These are phyloP conservation scores for Mustela nigripes DNA, from an alignment of 2,113 vertebrate species.

Conservation along the genomic window DNA sequence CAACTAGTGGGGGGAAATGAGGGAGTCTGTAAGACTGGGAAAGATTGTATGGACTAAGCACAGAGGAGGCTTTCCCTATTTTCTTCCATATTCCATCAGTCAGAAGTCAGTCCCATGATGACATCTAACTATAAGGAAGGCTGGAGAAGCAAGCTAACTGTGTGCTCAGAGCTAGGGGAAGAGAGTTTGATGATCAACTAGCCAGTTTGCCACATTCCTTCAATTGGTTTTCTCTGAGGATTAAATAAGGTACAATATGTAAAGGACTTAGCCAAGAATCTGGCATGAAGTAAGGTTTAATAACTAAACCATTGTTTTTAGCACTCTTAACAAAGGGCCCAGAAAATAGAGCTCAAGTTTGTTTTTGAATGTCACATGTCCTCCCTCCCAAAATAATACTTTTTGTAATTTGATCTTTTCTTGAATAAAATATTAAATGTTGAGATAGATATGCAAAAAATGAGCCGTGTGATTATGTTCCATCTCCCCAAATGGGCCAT, in stretches of 20 bases:
- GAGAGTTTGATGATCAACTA: neutral
- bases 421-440: conserved; percentile 36
- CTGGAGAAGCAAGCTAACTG: neutral
- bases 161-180: neutral
- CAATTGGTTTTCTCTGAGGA: neutral
- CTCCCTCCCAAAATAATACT: neutral
- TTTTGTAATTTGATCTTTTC: conserved; percentile 30
- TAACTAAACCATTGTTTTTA: conserved; percentile 10
- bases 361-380: neutral
- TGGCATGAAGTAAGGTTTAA: neutral
- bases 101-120: neutral
- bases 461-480: conserved; percentile 1
- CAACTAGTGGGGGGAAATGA: neutral
- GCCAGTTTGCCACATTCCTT: neutral
- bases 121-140: neutral
- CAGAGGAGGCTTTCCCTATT: neutral
- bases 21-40: neutral
- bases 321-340: neutral
- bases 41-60: neutral
- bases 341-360: neutral
- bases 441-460: neutral
- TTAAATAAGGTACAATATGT: neutral
- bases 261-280: conserved; percentile 4
- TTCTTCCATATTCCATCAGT: neutral
- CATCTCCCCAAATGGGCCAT: neutral